Percentiles rank a stretch among this genome's conserved stretches.
phyloP scores from a whole-genome alignment of 2,113 vertebrate species.

The Aegithalos caudatus region DNA sequence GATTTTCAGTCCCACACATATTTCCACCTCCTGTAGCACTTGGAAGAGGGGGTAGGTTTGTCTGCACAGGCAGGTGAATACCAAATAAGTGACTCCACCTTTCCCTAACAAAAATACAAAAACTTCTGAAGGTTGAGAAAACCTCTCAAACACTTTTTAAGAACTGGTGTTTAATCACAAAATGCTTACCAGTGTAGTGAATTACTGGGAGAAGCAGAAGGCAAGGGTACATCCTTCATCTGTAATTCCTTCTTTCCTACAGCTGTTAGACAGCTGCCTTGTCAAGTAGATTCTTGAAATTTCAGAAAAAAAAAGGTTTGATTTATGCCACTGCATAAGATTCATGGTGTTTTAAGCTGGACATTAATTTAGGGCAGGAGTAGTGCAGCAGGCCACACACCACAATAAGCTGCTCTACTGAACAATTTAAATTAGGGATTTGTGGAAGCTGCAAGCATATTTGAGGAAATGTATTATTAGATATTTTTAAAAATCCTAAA shows the following conservation, averaged over 20 bases:
- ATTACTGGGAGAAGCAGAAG: background rate
- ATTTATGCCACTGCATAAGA: background rate
- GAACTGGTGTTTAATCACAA: background rate
- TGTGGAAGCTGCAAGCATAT: background rate
- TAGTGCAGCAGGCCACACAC: background rate
- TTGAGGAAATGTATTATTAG: background rate
- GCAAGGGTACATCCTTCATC: background rate
- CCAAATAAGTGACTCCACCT: background rate
- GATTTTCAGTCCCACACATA: fast-evolving
- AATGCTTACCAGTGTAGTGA: background rate
- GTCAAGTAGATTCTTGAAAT: background rate
- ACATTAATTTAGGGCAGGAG: background rate
- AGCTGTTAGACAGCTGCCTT: background rate
- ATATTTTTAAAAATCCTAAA: background rate
- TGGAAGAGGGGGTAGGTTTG: fast-evolving
- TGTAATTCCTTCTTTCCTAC: background rate
- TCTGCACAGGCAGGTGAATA: background rate
- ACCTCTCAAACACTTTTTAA: background rate
- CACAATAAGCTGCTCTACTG: background rate
- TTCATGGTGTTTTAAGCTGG: background rate
- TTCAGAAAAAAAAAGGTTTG: background rate
- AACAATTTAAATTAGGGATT: background rate
- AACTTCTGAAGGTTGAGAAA: background rate
- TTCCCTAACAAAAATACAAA: background rate
- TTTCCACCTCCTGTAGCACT: background rate